Base-by-base conservation (phyloP, 2,113 vertebrate species). In the Dissostichus mawsoni region DNA sequence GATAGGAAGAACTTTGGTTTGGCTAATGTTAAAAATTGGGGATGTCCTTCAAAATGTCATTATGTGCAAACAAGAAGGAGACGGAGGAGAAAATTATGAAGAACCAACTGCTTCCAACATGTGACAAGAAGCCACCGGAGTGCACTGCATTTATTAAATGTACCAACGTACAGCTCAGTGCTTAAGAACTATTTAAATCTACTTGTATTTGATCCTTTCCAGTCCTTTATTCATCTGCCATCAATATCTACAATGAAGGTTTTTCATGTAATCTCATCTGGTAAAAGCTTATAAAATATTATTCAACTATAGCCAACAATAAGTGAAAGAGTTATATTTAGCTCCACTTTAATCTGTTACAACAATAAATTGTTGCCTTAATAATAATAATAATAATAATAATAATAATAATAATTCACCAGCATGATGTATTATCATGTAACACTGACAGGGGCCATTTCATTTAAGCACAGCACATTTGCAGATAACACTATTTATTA, bases 1-100 rank as follows among this genome's bases (percentile, higher is more conserved):
- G 73, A 57, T n/a, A 62, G 55, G 17, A 73, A 83, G 25, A 53
- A 86, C 73, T 69, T 8, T 8, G 4, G n/a, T 45, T 16, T 20
- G 51, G 5, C 25, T 36, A 44, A 64, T 51, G 41, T 62, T 64
- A 6, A 68, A 71, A 72, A 65, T 17, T 29, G n/a, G 9, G 13
- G 9, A 52, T 25, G 69, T 77, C 4, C 50, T 33, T 72, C 11
- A 52, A 74, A 68, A 45, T 29, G 41, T 61, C 13, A 59, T 80
- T 58, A 82, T 3, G 16, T 63, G 55, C 11, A 62, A 76, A 57
- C 14, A 51, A 11, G 11, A 69, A 14, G n/a, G n/a, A 69, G 25
- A 66, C 12, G 4, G 45, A 1, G 9, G 4, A 67, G 56, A 41
- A 47, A 70, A 17, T 53, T 2, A 12, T 11, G 29, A 53, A 29